Conservation (phyloP, 2,113 vertebrate species). For the Notiomystis cincta region DNA sequence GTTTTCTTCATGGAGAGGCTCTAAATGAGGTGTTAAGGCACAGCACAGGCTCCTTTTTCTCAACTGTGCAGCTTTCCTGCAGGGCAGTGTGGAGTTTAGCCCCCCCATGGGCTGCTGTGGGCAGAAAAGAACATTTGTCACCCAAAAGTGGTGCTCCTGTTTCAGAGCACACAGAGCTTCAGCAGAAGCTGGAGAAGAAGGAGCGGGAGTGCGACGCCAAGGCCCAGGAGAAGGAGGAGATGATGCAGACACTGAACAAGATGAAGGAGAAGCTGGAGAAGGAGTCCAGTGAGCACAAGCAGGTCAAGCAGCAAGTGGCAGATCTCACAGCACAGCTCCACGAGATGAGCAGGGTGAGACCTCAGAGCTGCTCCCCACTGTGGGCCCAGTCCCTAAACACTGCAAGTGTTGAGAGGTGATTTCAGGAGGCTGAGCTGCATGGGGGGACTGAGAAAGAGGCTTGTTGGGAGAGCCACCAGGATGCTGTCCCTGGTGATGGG, state of each 20-base stretch:
- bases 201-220: slow-evolving; percentile 96
- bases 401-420: background rate
- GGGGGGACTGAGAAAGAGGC: background rate
- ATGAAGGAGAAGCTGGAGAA: slow-evolving; percentile 99
- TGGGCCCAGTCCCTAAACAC: background rate
- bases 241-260: slow-evolving; percentile 99
- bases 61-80: background rate
- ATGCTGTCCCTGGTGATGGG: background rate
- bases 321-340: slow-evolving; percentile 88
- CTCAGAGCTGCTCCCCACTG: accelerated
- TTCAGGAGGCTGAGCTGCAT: background rate
- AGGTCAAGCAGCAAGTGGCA: slow-evolving; percentile 92
- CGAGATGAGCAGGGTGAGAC: slow-evolving; percentile 86
- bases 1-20: background rate
- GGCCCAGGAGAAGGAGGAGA: slow-evolving; percentile 97
- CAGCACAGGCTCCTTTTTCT: background rate
- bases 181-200: slow-evolving; percentile 96
- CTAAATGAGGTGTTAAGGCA: background rate
- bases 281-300: slow-evolving; percentile 89
- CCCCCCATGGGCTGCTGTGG: accelerated
- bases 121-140: background rate
- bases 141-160: background rate
- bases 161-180: slow-evolving; percentile 92
- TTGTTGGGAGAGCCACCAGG: background rate
- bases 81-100: background rate